Percentiles rank a stretch among this genome's conserved stretches.
Evolutionary conservation across 2,797 vertebrate species (phyloP).

Genomic region (Streptopelia turtur): DNA sequence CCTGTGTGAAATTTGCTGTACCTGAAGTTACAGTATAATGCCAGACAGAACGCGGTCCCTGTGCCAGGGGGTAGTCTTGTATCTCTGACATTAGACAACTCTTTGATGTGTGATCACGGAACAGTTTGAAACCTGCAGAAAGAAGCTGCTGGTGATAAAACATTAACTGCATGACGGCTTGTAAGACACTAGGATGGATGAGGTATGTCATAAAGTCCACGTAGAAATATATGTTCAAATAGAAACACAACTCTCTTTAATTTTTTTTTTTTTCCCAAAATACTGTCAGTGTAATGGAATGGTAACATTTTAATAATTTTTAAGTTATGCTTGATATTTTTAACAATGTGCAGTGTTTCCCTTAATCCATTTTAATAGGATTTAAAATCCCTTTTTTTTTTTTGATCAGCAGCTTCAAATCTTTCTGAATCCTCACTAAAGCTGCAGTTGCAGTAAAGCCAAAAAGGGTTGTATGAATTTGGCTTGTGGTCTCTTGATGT

Average conservation of each 20-base stretch:
- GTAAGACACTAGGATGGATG: background rate
- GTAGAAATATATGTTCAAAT: background rate
- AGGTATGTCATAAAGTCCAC: background rate
- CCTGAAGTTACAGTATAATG: background rate
- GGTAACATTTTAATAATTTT: constrained; percentile 2
- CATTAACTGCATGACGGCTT: background rate
- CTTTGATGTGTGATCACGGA: background rate
- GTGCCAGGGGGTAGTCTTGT: background rate
- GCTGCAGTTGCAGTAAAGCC: constrained; percentile 28
- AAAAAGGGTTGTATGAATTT: background rate
- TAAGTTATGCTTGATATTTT: constrained; percentile 22
- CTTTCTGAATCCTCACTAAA: constrained; percentile 31
- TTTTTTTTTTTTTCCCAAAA: background rate
- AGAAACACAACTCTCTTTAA: background rate
- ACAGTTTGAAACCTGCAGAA: background rate
- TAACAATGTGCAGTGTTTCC: constrained; percentile 29
- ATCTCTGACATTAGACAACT: background rate
- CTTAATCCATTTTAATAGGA: constrained; percentile 58
- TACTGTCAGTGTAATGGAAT: constrained; percentile 24
- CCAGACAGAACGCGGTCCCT: background rate
- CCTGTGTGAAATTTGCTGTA: background rate
- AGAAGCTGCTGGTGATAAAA: background rate
- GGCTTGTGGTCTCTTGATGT: background rate
- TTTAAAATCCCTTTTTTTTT: constrained; percentile 38
- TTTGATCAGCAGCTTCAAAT: constrained; percentile 45